Evolutionary conservation across 2,797 vertebrate genomes (phyloP).

Genomic region (Denticeps clupeoides): DNA sequence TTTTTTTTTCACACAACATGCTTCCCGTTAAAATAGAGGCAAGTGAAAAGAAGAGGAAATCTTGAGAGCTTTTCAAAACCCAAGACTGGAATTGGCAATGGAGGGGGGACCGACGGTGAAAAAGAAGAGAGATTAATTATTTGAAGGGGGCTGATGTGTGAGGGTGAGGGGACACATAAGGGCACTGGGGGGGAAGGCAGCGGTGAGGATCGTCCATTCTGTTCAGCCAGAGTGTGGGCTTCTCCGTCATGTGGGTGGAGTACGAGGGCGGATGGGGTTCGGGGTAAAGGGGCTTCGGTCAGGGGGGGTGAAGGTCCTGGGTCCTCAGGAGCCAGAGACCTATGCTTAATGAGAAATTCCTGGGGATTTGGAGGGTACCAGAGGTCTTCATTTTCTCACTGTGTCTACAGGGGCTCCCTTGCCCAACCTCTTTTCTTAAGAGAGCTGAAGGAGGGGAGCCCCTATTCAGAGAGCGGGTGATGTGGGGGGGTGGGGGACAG

Average conservation of each 20-base stretch:
- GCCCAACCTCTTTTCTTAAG: not conserved
- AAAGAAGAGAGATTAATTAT: conserved; percentile 56
- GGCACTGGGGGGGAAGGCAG: conserved; percentile 38
- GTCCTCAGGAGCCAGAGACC: conserved; percentile 50
- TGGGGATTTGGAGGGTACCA: conserved; percentile 65
- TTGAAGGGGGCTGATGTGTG: not conserved
- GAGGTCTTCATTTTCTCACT: conserved; percentile 78
- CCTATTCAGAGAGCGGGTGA: conserved; percentile 39
- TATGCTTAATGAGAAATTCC: conserved; percentile 71
- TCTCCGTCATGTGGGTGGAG: not conserved
- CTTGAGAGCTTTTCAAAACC: conserved; percentile 53
- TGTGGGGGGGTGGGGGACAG: not conserved
- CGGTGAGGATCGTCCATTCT: conserved; percentile 50
- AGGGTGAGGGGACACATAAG: not conserved
- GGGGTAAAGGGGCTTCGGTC: not conserved
- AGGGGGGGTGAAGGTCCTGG: conserved; percentile 12
- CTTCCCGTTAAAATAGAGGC: conserved; percentile 24
- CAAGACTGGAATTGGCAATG: not conserved
- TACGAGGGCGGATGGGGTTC: too few relatives aligned
- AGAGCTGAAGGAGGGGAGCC: conserved; percentile 37
- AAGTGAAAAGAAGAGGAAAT: conserved; percentile 61
- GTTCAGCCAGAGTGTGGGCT: not conserved
- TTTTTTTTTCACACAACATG: conserved; percentile 15
- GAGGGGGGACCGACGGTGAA: conserved; percentile 44
- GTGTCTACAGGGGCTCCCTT: conserved; percentile 49